A percentile compares a stretch with the other conserved stretches of the same genome.
phyloP scores from a whole-genome alignment of 2,888 invertebrate species.

The Cosmorhoe ocellata region DNA sequence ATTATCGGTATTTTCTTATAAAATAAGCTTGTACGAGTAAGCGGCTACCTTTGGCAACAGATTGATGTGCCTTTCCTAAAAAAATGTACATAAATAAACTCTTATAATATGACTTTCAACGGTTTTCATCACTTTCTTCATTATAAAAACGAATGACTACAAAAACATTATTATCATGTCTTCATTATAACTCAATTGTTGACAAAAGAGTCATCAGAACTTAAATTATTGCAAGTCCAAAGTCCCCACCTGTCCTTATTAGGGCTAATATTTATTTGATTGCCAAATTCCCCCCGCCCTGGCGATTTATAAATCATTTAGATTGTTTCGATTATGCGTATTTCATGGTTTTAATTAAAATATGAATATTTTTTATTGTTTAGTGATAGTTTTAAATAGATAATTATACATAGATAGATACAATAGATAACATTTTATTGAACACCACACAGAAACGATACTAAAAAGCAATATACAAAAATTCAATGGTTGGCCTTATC shows the following conservation, averaged over 20 bases:
- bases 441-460: too few species aligned
- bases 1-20: too few species aligned
- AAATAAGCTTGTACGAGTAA: too few species aligned
- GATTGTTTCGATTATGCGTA: slow-evolving; percentile 15
- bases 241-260: slow-evolving; percentile 64
- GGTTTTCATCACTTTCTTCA: not conserved
- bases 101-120: not conserved
- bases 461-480: too few species aligned
- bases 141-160: slow-evolving; percentile 15
- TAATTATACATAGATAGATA: too few species aligned
- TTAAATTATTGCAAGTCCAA: slow-evolving; percentile 29
- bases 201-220: slow-evolving; percentile 36
- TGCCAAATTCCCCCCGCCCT: slow-evolving; percentile 59
- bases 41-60: too few species aligned
- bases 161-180: slow-evolving; percentile 25
- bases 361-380: slow-evolving; percentile 19
- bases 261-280: slow-evolving; percentile 77
- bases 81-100: not conserved
- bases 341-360: slow-evolving; percentile 28
- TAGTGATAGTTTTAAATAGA: not conserved
- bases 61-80: too few species aligned
- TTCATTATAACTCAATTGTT: slow-evolving; percentile 38
- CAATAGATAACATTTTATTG: too few species aligned
- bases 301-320: slow-evolving; percentile 9
- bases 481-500: too few species aligned